phyloP scores from a whole-genome alignment of 2,113 vertebrate species.

The Myiozetetes cayanensis region DNA sequence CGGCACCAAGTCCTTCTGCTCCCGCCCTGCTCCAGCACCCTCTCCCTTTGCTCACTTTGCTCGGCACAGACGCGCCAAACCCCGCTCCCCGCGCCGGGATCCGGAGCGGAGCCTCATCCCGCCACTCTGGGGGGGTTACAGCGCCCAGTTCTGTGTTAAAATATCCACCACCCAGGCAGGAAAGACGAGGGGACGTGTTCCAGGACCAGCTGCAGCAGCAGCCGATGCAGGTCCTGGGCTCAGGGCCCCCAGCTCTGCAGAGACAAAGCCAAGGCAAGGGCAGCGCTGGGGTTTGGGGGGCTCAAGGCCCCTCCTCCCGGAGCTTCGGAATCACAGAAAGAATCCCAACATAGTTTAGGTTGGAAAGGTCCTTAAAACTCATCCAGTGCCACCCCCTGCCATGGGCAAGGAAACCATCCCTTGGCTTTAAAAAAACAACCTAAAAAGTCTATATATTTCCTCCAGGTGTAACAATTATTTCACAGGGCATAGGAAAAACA shows the following conservation, averaged over 20 bases:
- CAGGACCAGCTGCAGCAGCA: neutral
- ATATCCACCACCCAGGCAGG: accelerated
- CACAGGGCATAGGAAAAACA: neutral
- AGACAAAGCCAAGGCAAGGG: neutral
- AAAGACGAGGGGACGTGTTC: accelerated
- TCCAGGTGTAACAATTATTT: neutral
- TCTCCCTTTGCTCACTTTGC: neutral
- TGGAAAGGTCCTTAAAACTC: neutral
- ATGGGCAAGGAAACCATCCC: accelerated
- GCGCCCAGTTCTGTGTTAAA: neutral
- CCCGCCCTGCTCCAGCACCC: neutral
- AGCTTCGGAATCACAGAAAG: accelerated
- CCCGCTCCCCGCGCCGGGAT: accelerated
- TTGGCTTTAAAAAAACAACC: neutral
- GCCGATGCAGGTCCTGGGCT: neutral
- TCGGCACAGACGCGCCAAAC: neutral
- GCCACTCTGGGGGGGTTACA: accelerated
- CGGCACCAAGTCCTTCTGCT: neutral
- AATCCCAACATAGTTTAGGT: neutral
- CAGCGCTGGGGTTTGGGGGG: neutral
- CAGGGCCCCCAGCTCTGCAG: too few species aligned
- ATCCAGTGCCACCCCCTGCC: neutral
- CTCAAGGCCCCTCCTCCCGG: accelerated
- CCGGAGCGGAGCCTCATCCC: neutral
- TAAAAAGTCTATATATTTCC: accelerated